Evolutionary conservation across 2,888 invertebrate species (phyloP).

Genomic region (Conchocele bisecta): DNA sequence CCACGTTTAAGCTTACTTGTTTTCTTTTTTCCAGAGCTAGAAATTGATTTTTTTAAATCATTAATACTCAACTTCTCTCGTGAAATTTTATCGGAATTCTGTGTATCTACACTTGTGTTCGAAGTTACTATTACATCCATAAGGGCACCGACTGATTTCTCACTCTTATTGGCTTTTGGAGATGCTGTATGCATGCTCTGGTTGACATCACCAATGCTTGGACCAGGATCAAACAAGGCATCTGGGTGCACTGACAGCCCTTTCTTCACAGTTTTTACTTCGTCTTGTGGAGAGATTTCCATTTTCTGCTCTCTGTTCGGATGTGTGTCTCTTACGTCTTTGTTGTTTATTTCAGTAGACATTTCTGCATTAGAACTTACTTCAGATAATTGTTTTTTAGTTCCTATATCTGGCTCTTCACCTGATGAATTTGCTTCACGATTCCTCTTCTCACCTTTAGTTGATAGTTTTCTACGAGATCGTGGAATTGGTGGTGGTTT

Average conservation of each 20-base stretch:
- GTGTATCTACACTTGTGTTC: too few relatives aligned
- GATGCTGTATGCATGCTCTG: conserved; percentile 45
- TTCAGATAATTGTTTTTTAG: conserved; percentile 60
- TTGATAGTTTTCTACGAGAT: conserved; percentile 50
- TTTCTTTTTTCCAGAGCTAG: too few relatives aligned
- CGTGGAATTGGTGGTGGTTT: conserved; percentile 73
- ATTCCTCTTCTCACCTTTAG: conserved; percentile 68
- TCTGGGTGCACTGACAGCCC: conserved; percentile 50
- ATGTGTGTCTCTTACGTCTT: conserved; percentile 21
- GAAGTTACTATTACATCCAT: too few relatives aligned
- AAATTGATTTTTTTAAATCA: too few relatives aligned
- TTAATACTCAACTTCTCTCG: too few relatives aligned
- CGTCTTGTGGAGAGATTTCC: neutral
- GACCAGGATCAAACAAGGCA: conserved; percentile 7
- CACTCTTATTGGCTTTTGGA: neutral
- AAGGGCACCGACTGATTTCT: neutral
- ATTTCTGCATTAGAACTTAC: conserved; percentile 46
- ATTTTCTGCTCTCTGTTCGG: conserved; percentile 1
- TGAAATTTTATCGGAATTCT: too few relatives aligned
- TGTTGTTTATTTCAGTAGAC: conserved; percentile 19
- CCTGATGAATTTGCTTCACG: conserved; percentile 69
- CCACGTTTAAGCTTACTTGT: too few relatives aligned
- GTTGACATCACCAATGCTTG: conserved; percentile 19
- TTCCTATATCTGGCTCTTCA: conserved; percentile 66
- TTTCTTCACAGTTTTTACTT: conserved; percentile 17